phyloP scores from a whole-genome alignment of 2,888 invertebrate species.

The Tetropium fuscum region DNA sequence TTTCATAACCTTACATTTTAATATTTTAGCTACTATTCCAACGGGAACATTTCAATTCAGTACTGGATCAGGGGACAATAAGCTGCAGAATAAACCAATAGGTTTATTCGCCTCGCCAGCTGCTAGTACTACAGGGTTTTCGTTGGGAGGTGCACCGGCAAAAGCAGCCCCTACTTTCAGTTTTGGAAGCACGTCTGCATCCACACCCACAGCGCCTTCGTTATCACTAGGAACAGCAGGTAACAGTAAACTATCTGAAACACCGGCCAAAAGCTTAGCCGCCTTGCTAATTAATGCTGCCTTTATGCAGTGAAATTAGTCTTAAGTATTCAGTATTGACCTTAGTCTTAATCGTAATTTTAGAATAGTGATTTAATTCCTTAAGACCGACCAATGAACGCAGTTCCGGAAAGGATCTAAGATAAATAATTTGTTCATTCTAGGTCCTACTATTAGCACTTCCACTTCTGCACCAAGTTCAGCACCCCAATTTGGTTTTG shows the following conservation, averaged over 20 bases:
- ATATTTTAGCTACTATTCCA: constrained; percentile 32
- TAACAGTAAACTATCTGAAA: no score
- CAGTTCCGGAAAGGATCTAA: no score
- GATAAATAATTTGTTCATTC: no score
- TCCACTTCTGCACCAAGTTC: constrained; percentile 34
- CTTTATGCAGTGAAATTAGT: no score
- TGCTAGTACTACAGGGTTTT: constrained; percentile 7
- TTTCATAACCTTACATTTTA: constrained; percentile 1
- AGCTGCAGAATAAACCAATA: constrained; percentile 33
- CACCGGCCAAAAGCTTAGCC: no score
- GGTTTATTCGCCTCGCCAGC: constrained; percentile 25
- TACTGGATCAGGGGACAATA: constrained; percentile 47
- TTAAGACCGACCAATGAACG: no score
- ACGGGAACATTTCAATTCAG: constrained; percentile 35
- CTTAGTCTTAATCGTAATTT: no score
- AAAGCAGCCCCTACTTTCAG: constrained; percentile 35
- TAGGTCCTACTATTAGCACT: no score
- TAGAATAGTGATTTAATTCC: no score
- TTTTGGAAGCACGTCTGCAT: constrained; percentile 61
- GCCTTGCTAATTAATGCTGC: no score
- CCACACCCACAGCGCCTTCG: constrained; percentile 63
- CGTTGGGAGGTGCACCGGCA: constrained; percentile 36
- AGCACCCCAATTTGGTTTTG: constrained; percentile 41
- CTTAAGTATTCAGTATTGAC: no score
- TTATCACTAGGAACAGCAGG: constrained; percentile 25